Evolutionary conservation across 2,888 invertebrate species (phyloP).

Genomic region (Disparrhopalites patrizii): DNA sequence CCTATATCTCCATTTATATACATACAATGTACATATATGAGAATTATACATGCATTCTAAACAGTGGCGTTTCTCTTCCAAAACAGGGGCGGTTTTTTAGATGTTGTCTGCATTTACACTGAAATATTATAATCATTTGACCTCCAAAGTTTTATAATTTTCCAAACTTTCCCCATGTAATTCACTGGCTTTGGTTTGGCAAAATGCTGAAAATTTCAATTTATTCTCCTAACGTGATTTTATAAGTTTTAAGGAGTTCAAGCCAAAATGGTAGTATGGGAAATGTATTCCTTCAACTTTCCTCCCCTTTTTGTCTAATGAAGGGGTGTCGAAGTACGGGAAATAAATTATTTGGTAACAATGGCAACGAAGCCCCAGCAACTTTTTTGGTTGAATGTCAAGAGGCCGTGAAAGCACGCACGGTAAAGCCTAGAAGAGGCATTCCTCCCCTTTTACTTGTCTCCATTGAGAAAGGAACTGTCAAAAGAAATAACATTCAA

Average conservation of each 20-base stretch:
- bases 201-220: neutral
- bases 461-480: conserved; percentile 15
- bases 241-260: neutral
- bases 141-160: no score
- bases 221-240: neutral
- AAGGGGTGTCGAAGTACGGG: neutral
- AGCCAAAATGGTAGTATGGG: no score
- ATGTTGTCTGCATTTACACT: neutral
- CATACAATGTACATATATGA: neutral
- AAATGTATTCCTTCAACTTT: no score
- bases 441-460: conserved; percentile 6
- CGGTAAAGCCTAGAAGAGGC: no score
- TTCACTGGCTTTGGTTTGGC: neutral
- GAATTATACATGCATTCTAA: neutral
- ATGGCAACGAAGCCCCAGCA: no score
- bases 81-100: no score
- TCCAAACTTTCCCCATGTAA: neutral
- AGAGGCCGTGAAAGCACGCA: no score
- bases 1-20: no score
- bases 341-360: conserved; percentile 10
- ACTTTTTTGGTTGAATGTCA: conserved; percentile 18
- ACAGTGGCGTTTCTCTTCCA: neutral
- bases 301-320: no score
- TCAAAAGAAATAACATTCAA: conserved; percentile 8
- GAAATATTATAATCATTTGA: neutral